Evolutionary conservation across 2,113 vertebrate species (phyloP).

Genomic region (Actinemys pallida): DNA sequence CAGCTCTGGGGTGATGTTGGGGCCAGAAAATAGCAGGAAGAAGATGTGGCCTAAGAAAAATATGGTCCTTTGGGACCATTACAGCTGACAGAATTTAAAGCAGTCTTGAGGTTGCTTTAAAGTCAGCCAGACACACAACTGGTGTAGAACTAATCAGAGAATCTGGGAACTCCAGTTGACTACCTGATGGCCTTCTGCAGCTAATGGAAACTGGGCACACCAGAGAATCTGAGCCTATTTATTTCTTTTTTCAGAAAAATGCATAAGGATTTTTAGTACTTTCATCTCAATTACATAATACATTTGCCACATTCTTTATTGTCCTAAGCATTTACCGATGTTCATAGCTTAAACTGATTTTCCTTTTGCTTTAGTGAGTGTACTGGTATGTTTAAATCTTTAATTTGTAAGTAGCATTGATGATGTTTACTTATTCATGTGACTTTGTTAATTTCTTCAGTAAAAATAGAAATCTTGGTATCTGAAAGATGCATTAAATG

Average conservation of each 20-base stretch:
- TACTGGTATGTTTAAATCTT: neutral
- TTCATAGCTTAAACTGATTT: neutral
- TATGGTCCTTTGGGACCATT: neutral
- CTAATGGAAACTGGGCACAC: neutral
- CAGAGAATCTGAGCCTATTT: neutral
- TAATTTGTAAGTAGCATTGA: neutral
- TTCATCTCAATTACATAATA: neutral
- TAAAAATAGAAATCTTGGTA: neutral
- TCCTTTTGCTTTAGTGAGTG: neutral
- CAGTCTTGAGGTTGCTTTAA: neutral
- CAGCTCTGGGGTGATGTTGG: rapidly evolving
- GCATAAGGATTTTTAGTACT: neutral
- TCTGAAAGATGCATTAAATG: neutral
- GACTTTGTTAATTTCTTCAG: neutral
- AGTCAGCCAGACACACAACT: neutral
- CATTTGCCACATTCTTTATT: neutral
- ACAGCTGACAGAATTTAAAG: neutral
- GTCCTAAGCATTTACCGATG: neutral
- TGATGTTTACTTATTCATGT: neutral
- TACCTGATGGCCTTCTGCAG: neutral
- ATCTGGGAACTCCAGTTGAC: neutral
- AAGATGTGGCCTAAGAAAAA: neutral
- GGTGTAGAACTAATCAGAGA: neutral
- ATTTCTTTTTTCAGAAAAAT: neutral
- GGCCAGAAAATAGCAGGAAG: neutral